phyloP scores from a whole-genome alignment of 2,113 vertebrate species.

The Apus apus region DNA sequence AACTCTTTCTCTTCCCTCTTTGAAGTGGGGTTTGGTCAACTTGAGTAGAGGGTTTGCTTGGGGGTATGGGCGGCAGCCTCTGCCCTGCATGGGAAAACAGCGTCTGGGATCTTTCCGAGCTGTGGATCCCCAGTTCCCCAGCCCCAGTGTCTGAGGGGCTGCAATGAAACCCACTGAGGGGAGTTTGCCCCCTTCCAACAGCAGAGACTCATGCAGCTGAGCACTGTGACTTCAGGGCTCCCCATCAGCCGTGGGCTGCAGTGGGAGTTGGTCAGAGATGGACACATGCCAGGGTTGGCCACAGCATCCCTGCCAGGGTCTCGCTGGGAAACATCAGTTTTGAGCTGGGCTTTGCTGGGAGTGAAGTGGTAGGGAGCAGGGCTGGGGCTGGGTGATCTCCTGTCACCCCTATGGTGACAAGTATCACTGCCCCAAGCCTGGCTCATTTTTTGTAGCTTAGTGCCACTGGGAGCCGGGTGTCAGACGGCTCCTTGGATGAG shows the following conservation, averaged over 20 bases:
- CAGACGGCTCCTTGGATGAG: neutral
- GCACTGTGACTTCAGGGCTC: neutral
- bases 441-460: neutral
- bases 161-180: neutral
- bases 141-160: rapidly evolving
- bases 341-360: neutral
- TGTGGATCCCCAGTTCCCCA: neutral
- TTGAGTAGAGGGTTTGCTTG: neutral
- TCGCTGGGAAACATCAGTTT: rapidly evolving
- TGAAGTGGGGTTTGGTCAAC: neutral
- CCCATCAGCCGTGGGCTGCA: neutral
- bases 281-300: neutral
- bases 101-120: rapidly evolving
- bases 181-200: neutral
- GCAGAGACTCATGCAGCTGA: neutral
- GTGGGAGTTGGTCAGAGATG: rapidly evolving
- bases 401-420: neutral
- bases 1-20: neutral
- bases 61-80: neutral
- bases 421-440: neutral
- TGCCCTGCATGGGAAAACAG: neutral
- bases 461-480: neutral
- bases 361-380: neutral
- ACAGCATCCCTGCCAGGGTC: neutral
- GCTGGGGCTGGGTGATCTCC: neutral